phyloP scores from a whole-genome alignment of 2,797 vertebrate species.

The Catamblyrhynchus diadema region DNA sequence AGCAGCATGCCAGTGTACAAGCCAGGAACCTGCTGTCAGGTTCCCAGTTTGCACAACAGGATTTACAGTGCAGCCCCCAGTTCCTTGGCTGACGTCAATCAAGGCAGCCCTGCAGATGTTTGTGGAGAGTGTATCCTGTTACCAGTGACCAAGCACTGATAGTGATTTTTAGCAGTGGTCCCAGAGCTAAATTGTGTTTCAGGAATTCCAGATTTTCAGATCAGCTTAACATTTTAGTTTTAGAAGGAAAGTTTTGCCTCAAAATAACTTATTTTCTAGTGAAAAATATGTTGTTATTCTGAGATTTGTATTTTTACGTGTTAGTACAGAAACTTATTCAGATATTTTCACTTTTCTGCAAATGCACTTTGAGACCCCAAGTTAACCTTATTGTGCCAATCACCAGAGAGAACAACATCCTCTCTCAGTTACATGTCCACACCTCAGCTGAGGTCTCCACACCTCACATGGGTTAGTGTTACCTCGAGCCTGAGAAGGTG shows the following conservation, averaged over 20 bases:
- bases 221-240: background rate
- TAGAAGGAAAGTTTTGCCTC: background rate
- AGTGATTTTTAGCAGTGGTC: background rate
- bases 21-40: background rate
- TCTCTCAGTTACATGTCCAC: background rate
- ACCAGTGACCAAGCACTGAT: too few relatives aligned
- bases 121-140: background rate
- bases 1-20: background rate
- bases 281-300: background rate
- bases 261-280: background rate
- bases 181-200: background rate
- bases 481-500: background rate
- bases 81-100: background rate
- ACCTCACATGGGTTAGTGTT: accelerated
- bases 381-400: background rate
- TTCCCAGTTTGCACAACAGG: background rate
- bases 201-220: background rate
- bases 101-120: background rate
- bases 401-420: background rate
- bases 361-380: background rate
- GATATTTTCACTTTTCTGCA: background rate
- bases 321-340: background rate
- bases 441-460: background rate
- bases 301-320: background rate
- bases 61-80: background rate